Evolutionary conservation across 2,888 invertebrate species (phyloP).

Genomic region (Hirtodrosophila cameraria): DNA sequence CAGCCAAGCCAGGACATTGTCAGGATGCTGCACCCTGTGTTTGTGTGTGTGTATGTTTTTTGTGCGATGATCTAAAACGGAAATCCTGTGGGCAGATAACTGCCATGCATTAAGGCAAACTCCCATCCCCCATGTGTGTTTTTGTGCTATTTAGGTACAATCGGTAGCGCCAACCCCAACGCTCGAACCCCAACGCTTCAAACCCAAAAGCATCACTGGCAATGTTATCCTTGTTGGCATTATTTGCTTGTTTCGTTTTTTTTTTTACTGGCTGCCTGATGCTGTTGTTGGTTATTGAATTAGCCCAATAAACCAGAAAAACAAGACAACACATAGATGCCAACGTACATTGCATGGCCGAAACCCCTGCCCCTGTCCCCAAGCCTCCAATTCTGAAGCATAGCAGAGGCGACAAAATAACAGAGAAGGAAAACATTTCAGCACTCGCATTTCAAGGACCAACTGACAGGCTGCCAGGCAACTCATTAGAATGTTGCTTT

Average conservation of each 20-base stretch:
- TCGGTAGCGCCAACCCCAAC: constrained; percentile 1
- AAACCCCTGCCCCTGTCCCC: neutral
- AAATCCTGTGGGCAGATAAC: constrained; percentile 82
- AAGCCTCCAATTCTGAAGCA: neutral
- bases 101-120: constrained; percentile 64
- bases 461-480: constrained; percentile 69
- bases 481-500: constrained; percentile 72
- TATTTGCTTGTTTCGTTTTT: constrained; percentile 30
- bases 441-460: constrained; percentile 68
- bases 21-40: constrained; percentile 28
- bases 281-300: constrained; percentile 84
- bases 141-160: constrained; percentile 44
- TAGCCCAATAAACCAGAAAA: constrained; percentile 85
- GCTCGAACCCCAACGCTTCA: neutral
- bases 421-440: constrained; percentile 59
- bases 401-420: constrained; percentile 63
- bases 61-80: constrained; percentile 81
- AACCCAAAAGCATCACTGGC: constrained; percentile 29
- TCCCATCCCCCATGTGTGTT: constrained; percentile 8
- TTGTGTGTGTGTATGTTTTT: constrained; percentile 19
- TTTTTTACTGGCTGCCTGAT: constrained; percentile 54
- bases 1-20: constrained; percentile 37
- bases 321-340: constrained; percentile 72
- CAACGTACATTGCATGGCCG: constrained; percentile 6
- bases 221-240: constrained; percentile 35